Percentiles rank a stretch among this genome's conserved stretches.
Evolutionary conservation across 2,888 invertebrate genomes (phyloP).

Genomic region (Seira ritae): DNA sequence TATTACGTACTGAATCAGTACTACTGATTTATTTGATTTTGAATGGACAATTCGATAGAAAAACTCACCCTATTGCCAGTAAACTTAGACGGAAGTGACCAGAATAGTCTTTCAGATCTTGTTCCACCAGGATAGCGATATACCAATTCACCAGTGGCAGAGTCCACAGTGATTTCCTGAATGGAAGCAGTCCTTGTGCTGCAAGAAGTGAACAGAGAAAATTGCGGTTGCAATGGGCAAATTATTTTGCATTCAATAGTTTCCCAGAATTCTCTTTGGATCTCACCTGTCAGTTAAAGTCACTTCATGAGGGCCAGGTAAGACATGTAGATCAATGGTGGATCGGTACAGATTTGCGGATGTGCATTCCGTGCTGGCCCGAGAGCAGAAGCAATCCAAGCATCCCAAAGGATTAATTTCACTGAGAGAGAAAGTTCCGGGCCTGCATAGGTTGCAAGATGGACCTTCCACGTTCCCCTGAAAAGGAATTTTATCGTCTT

Average conservation of each 20-base stretch:
- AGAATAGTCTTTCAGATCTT: slow-evolving; percentile 80
- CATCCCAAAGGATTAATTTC: slow-evolving; percentile 86
- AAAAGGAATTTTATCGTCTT: not conserved
- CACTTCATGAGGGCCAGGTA: slow-evolving; percentile 78
- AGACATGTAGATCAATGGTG: slow-evolving; percentile 60
- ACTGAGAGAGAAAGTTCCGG: slow-evolving; percentile 87
- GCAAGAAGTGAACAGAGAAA: not conserved
- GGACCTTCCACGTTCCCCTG: slow-evolving; percentile 87
- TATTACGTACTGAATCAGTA: not conserved
- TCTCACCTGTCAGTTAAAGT: slow-evolving; percentile 80
- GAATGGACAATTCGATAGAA: not conserved
- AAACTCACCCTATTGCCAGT: slow-evolving; percentile 78
- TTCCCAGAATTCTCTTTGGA: not conserved
- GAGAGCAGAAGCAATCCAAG: slow-evolving; percentile 91
- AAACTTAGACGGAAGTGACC: slow-evolving; percentile 84
- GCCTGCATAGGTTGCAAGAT: slow-evolving; percentile 86
- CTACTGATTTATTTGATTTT: no score
- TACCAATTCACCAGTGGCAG: slow-evolving; percentile 59
- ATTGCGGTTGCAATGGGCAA: no score
- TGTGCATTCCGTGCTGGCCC: slow-evolving; percentile 84
- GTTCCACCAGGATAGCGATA: slow-evolving; percentile 74
- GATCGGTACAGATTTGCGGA: slow-evolving; percentile 80
- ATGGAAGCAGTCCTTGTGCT: slow-evolving; percentile 64
- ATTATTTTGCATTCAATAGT: not conserved
- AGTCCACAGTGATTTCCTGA: slow-evolving; percentile 65